Conservation (phyloP, 37 sponge, comb jelly and placozoan species). For the Theonella swinhoei region DNA sequence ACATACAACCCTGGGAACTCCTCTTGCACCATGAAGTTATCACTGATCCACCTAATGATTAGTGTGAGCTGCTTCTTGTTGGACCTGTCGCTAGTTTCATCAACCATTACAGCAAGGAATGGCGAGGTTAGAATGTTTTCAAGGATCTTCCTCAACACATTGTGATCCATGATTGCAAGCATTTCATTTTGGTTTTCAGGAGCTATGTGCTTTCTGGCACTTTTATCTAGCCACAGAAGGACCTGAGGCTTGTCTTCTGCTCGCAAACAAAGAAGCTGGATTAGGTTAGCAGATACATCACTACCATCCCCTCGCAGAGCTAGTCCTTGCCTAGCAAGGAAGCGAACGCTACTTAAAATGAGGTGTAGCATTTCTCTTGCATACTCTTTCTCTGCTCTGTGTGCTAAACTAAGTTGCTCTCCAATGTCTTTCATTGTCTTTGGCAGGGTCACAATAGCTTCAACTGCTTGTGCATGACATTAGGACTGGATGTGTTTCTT, state of each 20-base stretch:
- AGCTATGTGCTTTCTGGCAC: slow-evolving; percentile 38
- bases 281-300: slow-evolving; percentile 68
- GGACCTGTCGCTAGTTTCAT: slow-evolving; percentile 58
- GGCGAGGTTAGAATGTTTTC: slow-evolving; percentile 35
- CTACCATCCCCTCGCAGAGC: slow-evolving; percentile 61
- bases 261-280: slow-evolving; percentile 61
- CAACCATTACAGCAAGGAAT: slow-evolving; percentile 70
- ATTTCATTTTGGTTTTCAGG: slow-evolving; percentile 81
- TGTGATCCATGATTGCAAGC: slow-evolving; percentile 73
- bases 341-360: slow-evolving; percentile 69
- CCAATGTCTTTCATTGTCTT: slow-evolving; percentile 67
- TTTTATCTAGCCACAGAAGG: slow-evolving; percentile 56
- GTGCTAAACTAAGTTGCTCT: slow-evolving; percentile 64
- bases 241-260: slow-evolving; percentile 58
- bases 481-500: slow-evolving; percentile 73
- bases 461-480: slow-evolving; percentile 69
- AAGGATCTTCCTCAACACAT: slow-evolving; percentile 56
- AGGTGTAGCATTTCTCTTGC: slow-evolving; percentile 73
- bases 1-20: slow-evolving; percentile 63
- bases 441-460: slow-evolving; percentile 66
- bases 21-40: slow-evolving; percentile 30
- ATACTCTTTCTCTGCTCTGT: slow-evolving; percentile 56
- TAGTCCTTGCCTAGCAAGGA: slow-evolving; percentile 68
- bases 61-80: slow-evolving; percentile 55
- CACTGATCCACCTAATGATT: slow-evolving; percentile 54